Evolutionary conservation across 23 tunicate species (phyloP).

Genomic region (Aplidium turbinatum): DNA sequence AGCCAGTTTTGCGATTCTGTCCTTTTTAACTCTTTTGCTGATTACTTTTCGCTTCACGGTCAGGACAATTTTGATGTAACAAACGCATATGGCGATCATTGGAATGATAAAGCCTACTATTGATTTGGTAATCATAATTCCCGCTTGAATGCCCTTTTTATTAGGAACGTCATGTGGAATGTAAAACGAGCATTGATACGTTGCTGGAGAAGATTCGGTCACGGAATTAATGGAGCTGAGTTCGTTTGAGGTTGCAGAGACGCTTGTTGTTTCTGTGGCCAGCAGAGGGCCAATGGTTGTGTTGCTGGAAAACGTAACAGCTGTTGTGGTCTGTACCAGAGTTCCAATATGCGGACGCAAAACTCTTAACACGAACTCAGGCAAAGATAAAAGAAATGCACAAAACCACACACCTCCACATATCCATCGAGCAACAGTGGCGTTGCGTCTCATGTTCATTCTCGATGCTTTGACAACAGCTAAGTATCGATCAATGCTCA

Average conservation of each 20-base stretch:
- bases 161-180: constrained; percentile 35
- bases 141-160: constrained; percentile 49
- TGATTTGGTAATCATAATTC: constrained; percentile 37
- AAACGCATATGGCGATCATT: constrained; percentile 56
- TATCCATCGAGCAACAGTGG: constrained; percentile 38
- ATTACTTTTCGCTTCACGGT: constrained; percentile 66
- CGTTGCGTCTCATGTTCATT: constrained; percentile 30
- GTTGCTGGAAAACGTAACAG: too few relatives aligned
- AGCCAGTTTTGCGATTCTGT: constrained; percentile 75
- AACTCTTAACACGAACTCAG: too few relatives aligned
- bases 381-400: too few relatives aligned
- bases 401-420: constrained; percentile 59
- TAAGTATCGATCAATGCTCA: constrained; percentile 80
- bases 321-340: too few relatives aligned
- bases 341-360: too few relatives aligned
- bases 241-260: too few relatives aligned
- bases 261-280: too few relatives aligned
- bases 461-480: constrained; percentile 83
- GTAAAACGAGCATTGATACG: constrained; percentile 33
- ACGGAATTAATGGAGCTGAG: too few relatives aligned
- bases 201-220: not conserved
- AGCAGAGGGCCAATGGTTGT: too few relatives aligned
- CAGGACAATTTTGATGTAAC: constrained; percentile 60
- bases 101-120: constrained; percentile 69
- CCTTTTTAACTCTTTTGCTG: constrained; percentile 65